Percentiles rank a stretch among this genome's conserved stretches.
These are phyloP conservation scores for Oikopleura dioica DNA, from an alignment of 23 tunicate species.

Conservation along the genomic window DNA sequence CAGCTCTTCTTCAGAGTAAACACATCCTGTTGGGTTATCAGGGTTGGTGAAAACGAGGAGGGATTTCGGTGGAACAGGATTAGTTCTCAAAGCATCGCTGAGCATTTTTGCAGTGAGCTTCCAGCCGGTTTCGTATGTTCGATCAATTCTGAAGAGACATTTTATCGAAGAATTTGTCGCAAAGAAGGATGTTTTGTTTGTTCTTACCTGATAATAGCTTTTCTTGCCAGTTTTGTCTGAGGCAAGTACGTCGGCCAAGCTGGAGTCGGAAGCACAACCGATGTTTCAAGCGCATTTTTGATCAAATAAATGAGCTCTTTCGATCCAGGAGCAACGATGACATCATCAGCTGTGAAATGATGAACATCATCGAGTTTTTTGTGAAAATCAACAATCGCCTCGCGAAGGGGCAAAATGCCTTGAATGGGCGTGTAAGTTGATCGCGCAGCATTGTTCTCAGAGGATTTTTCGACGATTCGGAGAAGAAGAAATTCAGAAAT, in stretches of 20 bases:
- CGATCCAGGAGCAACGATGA: slow-evolving; percentile 78
- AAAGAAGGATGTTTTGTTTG: too few relatives aligned
- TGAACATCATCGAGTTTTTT: slow-evolving; percentile 22
- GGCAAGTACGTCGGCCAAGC: slow-evolving; percentile 10
- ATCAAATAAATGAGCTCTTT: slow-evolving; percentile 59
- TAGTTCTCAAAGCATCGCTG: slow-evolving; percentile 12
- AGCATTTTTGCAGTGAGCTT: slow-evolving; percentile 30
- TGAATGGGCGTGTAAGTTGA: slow-evolving; percentile 47
- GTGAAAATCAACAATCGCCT: slow-evolving; percentile 22
- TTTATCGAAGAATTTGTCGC: neutral
- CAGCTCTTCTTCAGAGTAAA: slow-evolving; percentile 23
- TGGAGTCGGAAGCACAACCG: neutral
- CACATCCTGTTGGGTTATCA: slow-evolving; percentile 72
- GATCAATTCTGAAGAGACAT: neutral
- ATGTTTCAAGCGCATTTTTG: slow-evolving; percentile 26
- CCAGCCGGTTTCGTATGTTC: slow-evolving; percentile 27
- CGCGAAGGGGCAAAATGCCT: slow-evolving; percentile 16
- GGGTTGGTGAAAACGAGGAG: slow-evolving; percentile 66
- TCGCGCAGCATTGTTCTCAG: slow-evolving; percentile 26
- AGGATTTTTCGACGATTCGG: too few relatives aligned
- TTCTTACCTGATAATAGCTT: too few relatives aligned
- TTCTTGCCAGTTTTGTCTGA: neutral
- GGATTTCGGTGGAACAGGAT: slow-evolving; percentile 14
- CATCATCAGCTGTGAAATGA: slow-evolving; percentile 25
- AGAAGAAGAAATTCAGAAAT: too few relatives aligned